phyloP scores from a whole-genome alignment of 92 coral and sea anemone species.

The Plumapathes pennacea region DNA sequence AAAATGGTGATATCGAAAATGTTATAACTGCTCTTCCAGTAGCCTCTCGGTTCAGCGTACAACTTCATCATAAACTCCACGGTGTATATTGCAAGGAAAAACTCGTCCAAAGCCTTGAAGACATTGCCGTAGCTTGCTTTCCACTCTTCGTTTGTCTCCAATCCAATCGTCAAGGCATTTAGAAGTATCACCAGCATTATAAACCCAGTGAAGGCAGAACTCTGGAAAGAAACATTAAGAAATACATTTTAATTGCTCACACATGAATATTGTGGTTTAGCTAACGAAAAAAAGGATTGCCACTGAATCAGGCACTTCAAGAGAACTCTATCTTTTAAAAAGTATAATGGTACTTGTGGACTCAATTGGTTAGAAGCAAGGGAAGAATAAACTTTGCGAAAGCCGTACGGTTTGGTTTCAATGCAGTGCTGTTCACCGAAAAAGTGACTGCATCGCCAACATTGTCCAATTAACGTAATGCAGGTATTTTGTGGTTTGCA shows the following conservation, averaged over 20 bases:
- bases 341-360: background rate
- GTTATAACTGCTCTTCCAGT: constrained; percentile 97
- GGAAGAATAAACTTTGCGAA: too few relatives aligned
- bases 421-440: too few relatives aligned
- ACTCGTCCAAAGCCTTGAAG: constrained; percentile 80
- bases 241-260: background rate
- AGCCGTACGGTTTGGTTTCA: too few relatives aligned
- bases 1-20: constrained; percentile 87
- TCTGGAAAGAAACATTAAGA: constrained; percentile 34
- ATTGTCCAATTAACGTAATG: too few relatives aligned
- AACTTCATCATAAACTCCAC: constrained; percentile 90
- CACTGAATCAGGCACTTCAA: background rate
- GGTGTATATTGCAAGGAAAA: constrained; percentile 90
- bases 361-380: too few relatives aligned
- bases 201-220: constrained; percentile 73
- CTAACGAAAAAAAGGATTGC: background rate
- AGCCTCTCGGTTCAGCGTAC: constrained; percentile 85
- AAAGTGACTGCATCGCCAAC: too few relatives aligned
- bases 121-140: constrained; percentile 49
- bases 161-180: constrained; percentile 86
- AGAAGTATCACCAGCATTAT: constrained; percentile 87
- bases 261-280: background rate
- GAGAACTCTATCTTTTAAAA: background rate
- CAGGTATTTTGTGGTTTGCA: background rate
- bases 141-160: constrained; percentile 82